Evolutionary conservation across 2,888 invertebrate species (phyloP), one percentile per base, ranked within the genome.

Genomic region (Monopis laevigella): DNA sequence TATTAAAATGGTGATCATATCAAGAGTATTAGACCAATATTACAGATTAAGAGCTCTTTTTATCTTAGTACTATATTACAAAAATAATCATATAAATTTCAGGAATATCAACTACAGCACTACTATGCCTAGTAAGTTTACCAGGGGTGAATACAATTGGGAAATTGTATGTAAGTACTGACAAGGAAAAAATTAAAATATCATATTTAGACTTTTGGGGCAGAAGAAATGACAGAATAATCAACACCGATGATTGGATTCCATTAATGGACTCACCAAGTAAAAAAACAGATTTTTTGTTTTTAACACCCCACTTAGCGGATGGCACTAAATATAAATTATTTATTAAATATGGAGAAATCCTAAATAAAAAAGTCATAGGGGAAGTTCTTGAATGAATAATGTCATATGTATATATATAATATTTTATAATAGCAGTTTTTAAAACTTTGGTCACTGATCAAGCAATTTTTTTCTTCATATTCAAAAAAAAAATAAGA

Each of bases 191-290:
- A 40, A 61, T 88, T 1, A 86, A 86, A 65, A 69, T 90, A 52
- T 85, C 89, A 6, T 86, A 86, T 48, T 62, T 88, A 1, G 84
- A 88, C 51, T 89, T 83, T 59, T 89, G 88, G 88, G 90, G 90
- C 0, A 75, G 68, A 39, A 75, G 89, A 47, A 71, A 70, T 45
- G 84, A 90, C 50, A 61, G 66, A 24, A 64, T 81, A 40, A 55
- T 88, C 2, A 59, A 74, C 17, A 51, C 74, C 2, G 66, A 82
- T 26, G 86, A 89, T 49, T 80, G 89, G 62, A 62, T 84, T 17
- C 86, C 86, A 19, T 55, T 86, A 35, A 55, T 70, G 14, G 84
- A 86, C 21, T 51, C 80, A 48, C 48, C 62, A 19, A 54, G 59
- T 18, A 68, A 56, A 47, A 48, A 46, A 17, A 58, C 58, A 11